Conservation (phyloP, 2,797 vertebrate genomes). For the Lagorchestes hirsutus region DNA sequence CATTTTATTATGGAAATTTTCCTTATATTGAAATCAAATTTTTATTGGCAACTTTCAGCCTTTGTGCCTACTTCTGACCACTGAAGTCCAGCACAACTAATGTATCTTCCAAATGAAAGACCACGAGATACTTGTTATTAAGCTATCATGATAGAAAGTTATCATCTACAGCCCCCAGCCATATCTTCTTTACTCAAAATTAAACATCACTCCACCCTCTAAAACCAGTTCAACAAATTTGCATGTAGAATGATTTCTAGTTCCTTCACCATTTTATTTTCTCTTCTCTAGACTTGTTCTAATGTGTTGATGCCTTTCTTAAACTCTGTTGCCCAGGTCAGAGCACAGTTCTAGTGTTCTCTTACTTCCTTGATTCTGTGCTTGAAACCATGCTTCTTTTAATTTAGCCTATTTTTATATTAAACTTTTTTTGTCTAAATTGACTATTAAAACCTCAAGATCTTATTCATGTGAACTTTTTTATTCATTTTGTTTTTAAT, state of each 20-base stretch:
- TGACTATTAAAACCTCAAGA: not conserved
- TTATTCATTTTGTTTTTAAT: not conserved
- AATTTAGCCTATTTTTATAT: not conserved
- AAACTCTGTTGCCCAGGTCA: not conserved
- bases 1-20: not conserved
- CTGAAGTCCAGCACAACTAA: not conserved
- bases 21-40: not conserved
- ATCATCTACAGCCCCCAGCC: fast-evolving
- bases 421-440: not conserved
- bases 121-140: not conserved
- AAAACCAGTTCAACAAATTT: not conserved
- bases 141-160: not conserved
- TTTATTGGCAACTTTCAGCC: not conserved
- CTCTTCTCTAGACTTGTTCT: not conserved
- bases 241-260: not conserved
- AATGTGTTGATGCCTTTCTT: not conserved
- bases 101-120: not conserved
- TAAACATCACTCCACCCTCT: not conserved
- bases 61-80: not conserved
- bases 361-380: not conserved
- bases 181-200: not conserved
- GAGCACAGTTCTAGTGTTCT: not conserved
- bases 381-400: not conserved
- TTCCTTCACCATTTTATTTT: not conserved
- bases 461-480: not conserved